Conservation (phyloP, 2,113 vertebrate species). For the Sinocyclocheilus anshuiensis region DNA sequence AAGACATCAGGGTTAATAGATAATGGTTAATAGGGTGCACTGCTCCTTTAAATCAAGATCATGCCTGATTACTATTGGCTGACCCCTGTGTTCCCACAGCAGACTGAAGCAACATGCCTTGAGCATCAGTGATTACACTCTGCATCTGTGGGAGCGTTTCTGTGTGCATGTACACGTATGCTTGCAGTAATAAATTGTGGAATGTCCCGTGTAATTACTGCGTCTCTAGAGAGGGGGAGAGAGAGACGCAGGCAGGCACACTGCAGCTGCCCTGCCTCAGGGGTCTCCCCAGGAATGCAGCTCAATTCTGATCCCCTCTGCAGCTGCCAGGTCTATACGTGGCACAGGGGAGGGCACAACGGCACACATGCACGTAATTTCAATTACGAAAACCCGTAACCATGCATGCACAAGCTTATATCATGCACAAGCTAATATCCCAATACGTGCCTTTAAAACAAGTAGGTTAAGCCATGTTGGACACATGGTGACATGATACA, state of each 20-base stretch:
- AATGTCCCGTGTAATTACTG: constrained; percentile 57
- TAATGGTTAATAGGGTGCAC: background rate
- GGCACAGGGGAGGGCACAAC: constrained; percentile 28
- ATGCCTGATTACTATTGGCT: background rate
- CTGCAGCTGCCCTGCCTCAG: constrained; percentile 56
- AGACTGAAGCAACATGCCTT: constrained; percentile 9
- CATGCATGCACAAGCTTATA: constrained; percentile 6
- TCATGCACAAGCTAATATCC: background rate
- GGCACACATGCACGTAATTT: constrained; percentile 28
- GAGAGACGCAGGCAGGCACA: constrained; percentile 18
- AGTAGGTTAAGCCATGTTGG: background rate
- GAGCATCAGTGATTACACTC: constrained; percentile 14
- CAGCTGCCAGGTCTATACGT: constrained; percentile 46
- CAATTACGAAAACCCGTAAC: constrained; percentile 25
- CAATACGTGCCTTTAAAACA: constrained; percentile 2
- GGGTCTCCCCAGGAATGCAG: constrained; percentile 51
- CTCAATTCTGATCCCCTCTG: constrained; percentile 41
- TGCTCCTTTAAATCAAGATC: background rate
- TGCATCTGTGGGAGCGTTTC: constrained; percentile 8
- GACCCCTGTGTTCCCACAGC: background rate
- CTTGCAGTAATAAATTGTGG: constrained; percentile 55
- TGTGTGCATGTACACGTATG: constrained; percentile 41
- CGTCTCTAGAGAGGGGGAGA: constrained; percentile 25
- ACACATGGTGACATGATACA: constrained; percentile 25
- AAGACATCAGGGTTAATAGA: background rate